Base-by-base conservation (phyloP, 2,888 invertebrate species). In the Hermaeophaga mercurialis region DNA sequence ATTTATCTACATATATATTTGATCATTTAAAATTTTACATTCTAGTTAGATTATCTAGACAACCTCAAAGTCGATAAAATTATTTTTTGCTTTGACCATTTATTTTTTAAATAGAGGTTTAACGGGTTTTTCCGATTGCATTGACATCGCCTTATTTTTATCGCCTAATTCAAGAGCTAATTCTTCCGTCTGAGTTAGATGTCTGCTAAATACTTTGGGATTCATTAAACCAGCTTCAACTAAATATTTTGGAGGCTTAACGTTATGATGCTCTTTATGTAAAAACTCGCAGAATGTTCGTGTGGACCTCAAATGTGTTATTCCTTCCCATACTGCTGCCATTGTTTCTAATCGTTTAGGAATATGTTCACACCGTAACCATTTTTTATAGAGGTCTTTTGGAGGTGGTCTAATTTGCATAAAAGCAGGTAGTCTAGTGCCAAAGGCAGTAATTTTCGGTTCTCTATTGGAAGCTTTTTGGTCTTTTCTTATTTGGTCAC, bases 321-420 rank as follows among this genome's bases (percentile, higher is more conserved):
- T 84, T n/a, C 82, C 84, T 9, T 82, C 80, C 84, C 84, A 87
- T 1, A 87, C 82, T 39, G 79, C 79, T 0, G 83, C 78, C 86
- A 87, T 86, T 1, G 80, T 77, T 53, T 80, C 79, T 12, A 88
- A 71, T 38, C 85, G 83, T 45, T 80, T 76, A 0, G 84, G 85
- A 41, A 85, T 81, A 58, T 79, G 71, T 31, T 81, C 78, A 50
- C 83, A 82, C 6, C 78, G 72, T 22, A 83, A 70, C 86, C 86
- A 87, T 62, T 78, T 79, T 39, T 78, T 71, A 38, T 79, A 69
- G 0, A 83, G 81, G 24, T 80, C 78, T 70, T 84, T 84, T 1
- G 62, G 59, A 2, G 62, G 63, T 1, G 66, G 68, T 28, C 39
- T 38, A n/a, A 48, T 36, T 44, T 66, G 66, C 65, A 66, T 62